Conservation (phyloP, 2,113 vertebrate genomes). For the Osmerus eperlanus region DNA sequence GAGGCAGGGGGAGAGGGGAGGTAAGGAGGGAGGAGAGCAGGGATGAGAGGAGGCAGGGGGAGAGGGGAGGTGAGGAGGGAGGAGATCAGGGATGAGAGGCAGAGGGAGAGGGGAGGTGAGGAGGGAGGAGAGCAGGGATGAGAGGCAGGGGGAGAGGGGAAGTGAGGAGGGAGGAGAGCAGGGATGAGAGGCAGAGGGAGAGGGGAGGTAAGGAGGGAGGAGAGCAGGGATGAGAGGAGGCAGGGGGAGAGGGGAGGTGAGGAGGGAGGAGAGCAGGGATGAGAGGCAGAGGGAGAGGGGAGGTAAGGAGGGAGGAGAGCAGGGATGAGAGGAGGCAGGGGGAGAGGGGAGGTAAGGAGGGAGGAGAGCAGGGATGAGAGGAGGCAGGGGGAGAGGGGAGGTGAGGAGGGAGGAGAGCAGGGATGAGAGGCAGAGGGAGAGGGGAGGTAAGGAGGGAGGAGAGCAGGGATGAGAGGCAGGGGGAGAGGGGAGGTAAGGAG, state of each 20-base stretch:
- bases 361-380: no score
- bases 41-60: constrained; percentile 6
- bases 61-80: no score
- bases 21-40: constrained; percentile 26
- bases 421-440: background rate
- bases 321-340: constrained; percentile 6
- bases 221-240: no score
- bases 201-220: no score
- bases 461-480: constrained; percentile 1
- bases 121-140: no score
- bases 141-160: no score
- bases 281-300: constrained; percentile 31
- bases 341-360: no score
- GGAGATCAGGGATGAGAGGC: no score
- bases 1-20: constrained; percentile 32
- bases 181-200: no score
- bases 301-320: constrained; percentile 26
- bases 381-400: constrained; percentile 24
- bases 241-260: no score
- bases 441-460: constrained; percentile 35
- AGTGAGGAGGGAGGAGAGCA: constrained; percentile 58
- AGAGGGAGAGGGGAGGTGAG: no score
- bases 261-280: background rate
- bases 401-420: no score
- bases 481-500: constrained; percentile 15